Evolutionary conservation across 2,797 vertebrate genomes (phyloP).

Genomic region (Hemitrygon akajei): DNA sequence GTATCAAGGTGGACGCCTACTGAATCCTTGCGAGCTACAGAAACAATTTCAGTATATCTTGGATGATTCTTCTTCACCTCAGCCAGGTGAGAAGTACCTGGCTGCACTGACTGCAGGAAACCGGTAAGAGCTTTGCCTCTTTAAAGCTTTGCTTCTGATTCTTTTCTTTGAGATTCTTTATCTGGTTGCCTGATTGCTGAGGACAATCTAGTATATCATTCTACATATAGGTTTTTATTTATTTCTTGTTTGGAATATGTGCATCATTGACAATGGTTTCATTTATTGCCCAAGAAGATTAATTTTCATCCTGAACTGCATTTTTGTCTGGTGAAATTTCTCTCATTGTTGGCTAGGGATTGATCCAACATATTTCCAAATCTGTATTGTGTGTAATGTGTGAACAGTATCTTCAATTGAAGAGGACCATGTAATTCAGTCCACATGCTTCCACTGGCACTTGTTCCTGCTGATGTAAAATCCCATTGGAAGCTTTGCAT

Average conservation of each 20-base stretch:
- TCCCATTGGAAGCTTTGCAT: too few species aligned
- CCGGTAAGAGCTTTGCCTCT: constrained; percentile 54
- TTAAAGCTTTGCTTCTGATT: not conserved
- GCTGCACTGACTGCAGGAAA: constrained; percentile 76
- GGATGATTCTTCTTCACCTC: constrained; percentile 63
- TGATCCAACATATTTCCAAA: too few species aligned
- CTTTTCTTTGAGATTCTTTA: not conserved
- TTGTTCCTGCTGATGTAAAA: too few species aligned
- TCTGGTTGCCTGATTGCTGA: not conserved
- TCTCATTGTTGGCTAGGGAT: too few species aligned
- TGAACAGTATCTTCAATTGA: not conserved
- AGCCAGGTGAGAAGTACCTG: constrained; percentile 69
- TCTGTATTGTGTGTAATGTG: not conserved
- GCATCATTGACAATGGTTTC: too few species aligned
- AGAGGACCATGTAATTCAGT: not conserved
- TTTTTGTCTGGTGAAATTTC: too few species aligned
- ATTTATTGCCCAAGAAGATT: too few species aligned
- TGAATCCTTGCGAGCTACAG: constrained; percentile 75
- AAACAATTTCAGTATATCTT: constrained; percentile 77
- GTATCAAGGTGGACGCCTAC: constrained; percentile 68
- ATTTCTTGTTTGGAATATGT: too few species aligned
- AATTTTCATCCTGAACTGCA: too few species aligned
- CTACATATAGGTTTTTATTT: too few species aligned
- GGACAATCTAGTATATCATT: not conserved
- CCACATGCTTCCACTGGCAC: too few species aligned